Evolutionary conservation across 2,113 vertebrate genomes (phyloP), one percentile per base, ranked within the genome.

Genomic region (Donacobius atricapilla): DNA sequence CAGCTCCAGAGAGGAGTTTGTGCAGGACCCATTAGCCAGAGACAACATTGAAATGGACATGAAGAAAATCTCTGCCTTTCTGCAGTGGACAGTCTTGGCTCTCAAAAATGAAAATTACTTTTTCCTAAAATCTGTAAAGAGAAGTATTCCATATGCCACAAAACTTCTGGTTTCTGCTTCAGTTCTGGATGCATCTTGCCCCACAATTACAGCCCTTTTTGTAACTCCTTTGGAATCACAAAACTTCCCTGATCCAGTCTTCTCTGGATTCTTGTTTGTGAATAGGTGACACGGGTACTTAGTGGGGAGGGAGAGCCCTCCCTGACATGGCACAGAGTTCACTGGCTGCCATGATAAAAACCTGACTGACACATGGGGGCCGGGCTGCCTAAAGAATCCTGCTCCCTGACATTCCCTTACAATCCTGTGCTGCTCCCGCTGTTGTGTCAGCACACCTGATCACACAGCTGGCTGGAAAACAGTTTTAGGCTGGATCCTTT

Each of bases 321-420:
- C 28, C 7, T 73, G 65, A 57, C 20, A 28, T 3, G 51, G 31
- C 56, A 35, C 17, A n/a, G 54, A 47, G 40, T 24, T 93, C 10
- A 3, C 45, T 48, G 30, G n/a, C 45, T 83, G 61, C 28, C 6
- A 24, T 10, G 47, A 70, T 70, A 45, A 24, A 44, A 53, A 30
- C 40, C 31, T 5, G 2, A 42, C 8, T 60, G 33, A 51, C 35
- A 50, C 8, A 1, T 3, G 45, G 9, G 2, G 3, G 7, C 61
- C 1, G 1, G 45, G 37, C 44, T 66, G n/a, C 48, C 69, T 53
- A 25, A 24, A 51, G 30, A 69, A 20, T 47, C 47, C n/a, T 48
- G 20, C 22, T 86, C 31, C 4, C 63, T 54, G 82, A 42, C 0
- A 1, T 80, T 80, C 11, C 17, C 7, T 58, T 54, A 30, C 40